These are phyloP conservation scores for Drusus annulatus DNA, from an alignment of 1,140 invertebrate genomes.

Conservation along the genomic window DNA sequence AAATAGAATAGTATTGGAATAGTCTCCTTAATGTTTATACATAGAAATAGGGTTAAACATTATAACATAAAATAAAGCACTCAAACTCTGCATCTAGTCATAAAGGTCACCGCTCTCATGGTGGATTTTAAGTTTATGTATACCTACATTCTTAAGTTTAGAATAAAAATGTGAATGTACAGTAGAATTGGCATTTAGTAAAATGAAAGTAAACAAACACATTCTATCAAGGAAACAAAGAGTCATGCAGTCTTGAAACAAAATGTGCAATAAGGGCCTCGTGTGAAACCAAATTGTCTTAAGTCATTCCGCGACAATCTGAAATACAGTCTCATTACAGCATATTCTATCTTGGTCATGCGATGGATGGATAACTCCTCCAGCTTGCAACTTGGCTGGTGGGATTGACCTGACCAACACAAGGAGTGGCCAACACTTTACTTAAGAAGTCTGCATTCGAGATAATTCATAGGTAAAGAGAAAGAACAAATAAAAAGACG, in stretches of 20 bases:
- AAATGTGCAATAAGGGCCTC: constrained; percentile 57
- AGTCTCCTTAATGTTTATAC: constrained; percentile 17
- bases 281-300: constrained; percentile 55
- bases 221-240: constrained; percentile 57
- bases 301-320: constrained; percentile 59
- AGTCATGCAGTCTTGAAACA: constrained; percentile 58
- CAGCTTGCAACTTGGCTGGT: neutral
- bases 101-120: constrained; percentile 35
- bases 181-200: constrained; percentile 44
- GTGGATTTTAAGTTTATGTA: constrained; percentile 52
- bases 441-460: constrained; percentile 54
- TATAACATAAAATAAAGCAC: constrained; percentile 46
- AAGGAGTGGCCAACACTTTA: constrained; percentile 27
- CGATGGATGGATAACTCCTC: constrained; percentile 42
- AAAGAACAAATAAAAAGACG: constrained; percentile 57
- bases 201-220: constrained; percentile 55
- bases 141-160: constrained; percentile 35
- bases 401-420: constrained; percentile 50
- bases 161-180: constrained; percentile 44
- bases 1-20: constrained; percentile 16
- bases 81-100: constrained; percentile 52
- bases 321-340: constrained; percentile 56
- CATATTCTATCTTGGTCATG: constrained; percentile 57
- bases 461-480: constrained; percentile 55
- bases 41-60: constrained; percentile 27